These are phyloP conservation scores for Brachionichthys hirsutus DNA, from an alignment of 2,113 vertebrate genomes.

Conservation along the genomic window DNA sequence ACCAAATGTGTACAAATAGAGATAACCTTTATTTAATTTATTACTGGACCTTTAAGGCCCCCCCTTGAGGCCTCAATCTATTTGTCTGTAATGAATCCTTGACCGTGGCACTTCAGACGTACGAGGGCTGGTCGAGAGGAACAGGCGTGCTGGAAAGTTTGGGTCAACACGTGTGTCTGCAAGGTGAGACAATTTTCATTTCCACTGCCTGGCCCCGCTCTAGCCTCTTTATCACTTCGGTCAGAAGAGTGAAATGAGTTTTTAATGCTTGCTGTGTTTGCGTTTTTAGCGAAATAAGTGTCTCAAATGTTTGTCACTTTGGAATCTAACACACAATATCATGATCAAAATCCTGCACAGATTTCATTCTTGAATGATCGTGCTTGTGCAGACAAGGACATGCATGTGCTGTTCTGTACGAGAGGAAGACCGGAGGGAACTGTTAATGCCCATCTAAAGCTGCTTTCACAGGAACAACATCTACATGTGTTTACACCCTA, in stretches of 20 bases:
- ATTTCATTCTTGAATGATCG: too few species aligned
- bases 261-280: neutral
- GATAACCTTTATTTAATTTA: neutral
- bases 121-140: conserved; percentile 80
- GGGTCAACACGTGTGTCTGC: conserved; percentile 82
- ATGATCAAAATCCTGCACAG: neutral
- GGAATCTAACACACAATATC: neutral
- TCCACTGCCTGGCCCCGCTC: neutral
- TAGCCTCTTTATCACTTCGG: neutral
- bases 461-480: too few species aligned
- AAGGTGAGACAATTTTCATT: conserved; percentile 78
- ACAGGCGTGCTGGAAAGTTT: conserved; percentile 80
- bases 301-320: conserved; percentile 4
- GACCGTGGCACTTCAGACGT: conserved; percentile 84
- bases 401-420: too few species aligned
- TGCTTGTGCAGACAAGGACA: too few species aligned
- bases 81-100: conserved; percentile 70
- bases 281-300: neutral
- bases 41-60: neutral
- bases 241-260: neutral
- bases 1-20: neutral
- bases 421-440: too few species aligned
- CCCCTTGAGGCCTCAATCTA: neutral
- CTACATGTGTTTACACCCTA: too few species aligned
- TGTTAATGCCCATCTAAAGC: too few species aligned